Conservation (phyloP, 2,113 vertebrate species). For the Pyrgilauda ruficollis region DNA sequence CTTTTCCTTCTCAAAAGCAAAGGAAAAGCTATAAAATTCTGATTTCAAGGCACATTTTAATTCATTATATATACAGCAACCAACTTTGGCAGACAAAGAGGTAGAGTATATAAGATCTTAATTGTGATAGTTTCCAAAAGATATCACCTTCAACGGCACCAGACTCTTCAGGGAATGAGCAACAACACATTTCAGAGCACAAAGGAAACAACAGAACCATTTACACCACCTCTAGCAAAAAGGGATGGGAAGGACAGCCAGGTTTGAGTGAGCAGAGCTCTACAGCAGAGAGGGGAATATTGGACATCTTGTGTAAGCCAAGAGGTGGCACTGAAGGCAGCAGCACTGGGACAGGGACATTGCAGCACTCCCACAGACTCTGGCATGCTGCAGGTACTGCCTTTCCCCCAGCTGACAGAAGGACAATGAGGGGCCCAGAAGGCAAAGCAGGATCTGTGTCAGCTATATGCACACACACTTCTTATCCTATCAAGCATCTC, state of each 20-base stretch:
- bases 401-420: background rate
- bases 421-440: background rate
- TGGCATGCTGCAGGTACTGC: background rate
- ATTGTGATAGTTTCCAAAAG: background rate
- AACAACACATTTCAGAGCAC: background rate
- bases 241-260: fast-evolving
- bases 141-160: background rate
- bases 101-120: background rate
- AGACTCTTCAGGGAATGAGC: background rate
- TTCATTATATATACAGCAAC: background rate
- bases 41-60: constrained; percentile 45
- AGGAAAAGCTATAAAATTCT: background rate
- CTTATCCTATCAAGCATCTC: background rate
- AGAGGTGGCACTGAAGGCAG: background rate
- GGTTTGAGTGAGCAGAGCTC: background rate
- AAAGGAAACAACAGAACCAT: background rate
- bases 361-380: background rate
- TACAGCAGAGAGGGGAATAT: fast-evolving
- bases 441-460: background rate
- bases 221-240: background rate
- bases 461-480: background rate
- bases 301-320: background rate
- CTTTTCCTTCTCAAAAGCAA: background rate
- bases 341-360: background rate
- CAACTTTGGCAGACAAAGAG: background rate